Evolutionary conservation across 1,140 invertebrate genomes (phyloP), one percentile per base, ranked within the genome.

Genomic region (Drosophila seguyi): DNA sequence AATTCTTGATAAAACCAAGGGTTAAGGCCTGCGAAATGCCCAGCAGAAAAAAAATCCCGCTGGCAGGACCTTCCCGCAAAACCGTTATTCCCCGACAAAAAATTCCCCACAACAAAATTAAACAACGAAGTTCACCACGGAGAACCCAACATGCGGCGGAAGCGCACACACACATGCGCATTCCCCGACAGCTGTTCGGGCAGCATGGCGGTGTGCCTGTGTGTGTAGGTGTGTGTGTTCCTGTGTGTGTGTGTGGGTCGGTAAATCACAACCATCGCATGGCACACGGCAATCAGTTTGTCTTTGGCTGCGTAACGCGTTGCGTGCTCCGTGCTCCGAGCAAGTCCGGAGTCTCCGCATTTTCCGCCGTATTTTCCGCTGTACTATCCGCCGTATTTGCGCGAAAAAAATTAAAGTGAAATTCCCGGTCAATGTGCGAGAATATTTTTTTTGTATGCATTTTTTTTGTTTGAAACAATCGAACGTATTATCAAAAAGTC

Each of bases 281-380:
- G 66, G 86, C 86, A 90, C 86, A 90, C 86, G 81, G 85, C 85
- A 90, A 90, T 90, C 85, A 90, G 85, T 90, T 90, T 90, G 85
- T 81, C 86, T 90, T 85, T 85, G 85, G 78, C 85, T 85, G 81
- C 75, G 85, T 85, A 85, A 85, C 85, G 85, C 85, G 85, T 90
- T 90, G 85, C 75, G 86, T 85, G 85, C 75, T 88, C 60, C 67
- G 61, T 48, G 68, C 61, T 61, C 59, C 62, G 52, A 10, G 18
- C 44, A 56, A 62, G 55, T 66, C 58, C 74, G 53, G 75, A 58
- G 57, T 65, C 52, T 52, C 25, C 25, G 25, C 4, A 25, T 25
- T 25, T 25, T 25, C 25, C 25, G 25, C 41, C 59, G 20, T 47
- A 34, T 34, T 34, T 31, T 31, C 29, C 27, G 27, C 27, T 31